Evolutionary conservation across 2,888 invertebrate genomes (phyloP).

Genomic region (Geophilus truncorum): DNA sequence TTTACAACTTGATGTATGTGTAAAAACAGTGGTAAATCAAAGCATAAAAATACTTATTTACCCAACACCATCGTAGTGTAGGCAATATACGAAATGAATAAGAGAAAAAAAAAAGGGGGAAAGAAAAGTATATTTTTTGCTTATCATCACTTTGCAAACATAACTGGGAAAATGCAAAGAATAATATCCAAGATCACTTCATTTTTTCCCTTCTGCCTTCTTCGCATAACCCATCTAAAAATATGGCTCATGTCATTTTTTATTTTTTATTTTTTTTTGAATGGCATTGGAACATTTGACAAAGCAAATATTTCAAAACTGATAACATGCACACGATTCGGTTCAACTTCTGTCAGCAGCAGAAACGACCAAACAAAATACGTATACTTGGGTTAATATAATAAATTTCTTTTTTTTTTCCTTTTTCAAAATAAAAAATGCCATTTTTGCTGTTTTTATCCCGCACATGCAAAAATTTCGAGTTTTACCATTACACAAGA

Average conservation of each 20-base stretch:
- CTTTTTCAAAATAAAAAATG: too few relatives aligned
- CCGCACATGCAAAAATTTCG: too few relatives aligned
- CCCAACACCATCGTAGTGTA: neutral
- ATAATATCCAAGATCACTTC: neutral
- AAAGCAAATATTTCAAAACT: neutral
- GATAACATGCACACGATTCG: neutral
- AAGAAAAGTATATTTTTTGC: neutral
- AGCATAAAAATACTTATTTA: neutral
- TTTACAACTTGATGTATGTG: neutral
- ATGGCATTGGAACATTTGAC: neutral
- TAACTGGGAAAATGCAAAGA: neutral
- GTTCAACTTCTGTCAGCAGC: neutral
- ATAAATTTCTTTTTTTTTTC: neutral
- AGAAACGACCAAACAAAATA: neutral
- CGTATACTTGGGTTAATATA: neutral
- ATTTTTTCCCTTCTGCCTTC: neutral
- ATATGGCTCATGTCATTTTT: neutral
- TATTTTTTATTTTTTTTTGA: neutral
- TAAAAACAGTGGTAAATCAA: neutral
- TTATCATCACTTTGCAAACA: neutral
- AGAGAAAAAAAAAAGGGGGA: neutral
- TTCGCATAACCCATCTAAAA: neutral
- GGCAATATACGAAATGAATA: too few relatives aligned
- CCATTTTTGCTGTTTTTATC: too few relatives aligned
- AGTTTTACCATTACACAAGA: too few relatives aligned